Conservation (phyloP, 2,113 vertebrate species). For the Myrmecobius fasciatus region DNA sequence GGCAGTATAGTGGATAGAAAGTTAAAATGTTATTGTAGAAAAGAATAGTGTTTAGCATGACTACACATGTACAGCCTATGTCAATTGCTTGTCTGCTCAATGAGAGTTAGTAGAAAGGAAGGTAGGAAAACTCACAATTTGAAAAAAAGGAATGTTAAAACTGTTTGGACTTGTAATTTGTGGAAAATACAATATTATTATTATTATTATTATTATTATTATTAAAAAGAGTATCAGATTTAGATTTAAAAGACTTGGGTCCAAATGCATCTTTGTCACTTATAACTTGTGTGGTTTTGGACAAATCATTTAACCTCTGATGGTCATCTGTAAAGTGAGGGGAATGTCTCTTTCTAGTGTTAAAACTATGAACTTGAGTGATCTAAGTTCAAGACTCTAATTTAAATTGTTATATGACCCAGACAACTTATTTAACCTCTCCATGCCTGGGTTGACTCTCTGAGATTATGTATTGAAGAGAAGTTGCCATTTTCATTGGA, state of each 20-base stretch:
- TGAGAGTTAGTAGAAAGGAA: not conserved
- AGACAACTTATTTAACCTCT: not conserved
- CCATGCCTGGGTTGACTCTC: not conserved
- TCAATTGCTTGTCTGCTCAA: not conserved
- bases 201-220: no score
- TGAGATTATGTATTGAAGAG: not conserved
- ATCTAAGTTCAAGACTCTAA: not conserved
- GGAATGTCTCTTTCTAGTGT: not conserved
- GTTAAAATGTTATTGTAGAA: not conserved
- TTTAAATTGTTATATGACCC: not conserved
- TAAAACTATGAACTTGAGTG: not conserved
- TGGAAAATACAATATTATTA: not conserved
- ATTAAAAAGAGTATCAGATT: not conserved
- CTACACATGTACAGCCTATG: not conserved
- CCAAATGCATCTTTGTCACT: not conserved
- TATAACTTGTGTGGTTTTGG: not conserved
- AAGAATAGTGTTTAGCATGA: not conserved
- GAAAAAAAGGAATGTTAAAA: not conserved
- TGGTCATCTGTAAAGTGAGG: conserved; percentile 33
- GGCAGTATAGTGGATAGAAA: not conserved
- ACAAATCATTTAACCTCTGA: not conserved
- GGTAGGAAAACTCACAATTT: not conserved
- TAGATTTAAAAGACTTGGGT: not conserved
- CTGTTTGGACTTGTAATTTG: no score
- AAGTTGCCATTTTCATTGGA: not conserved